Conservation (phyloP, 2,797 vertebrate genomes). For the Smutsia temminckii region DNA sequence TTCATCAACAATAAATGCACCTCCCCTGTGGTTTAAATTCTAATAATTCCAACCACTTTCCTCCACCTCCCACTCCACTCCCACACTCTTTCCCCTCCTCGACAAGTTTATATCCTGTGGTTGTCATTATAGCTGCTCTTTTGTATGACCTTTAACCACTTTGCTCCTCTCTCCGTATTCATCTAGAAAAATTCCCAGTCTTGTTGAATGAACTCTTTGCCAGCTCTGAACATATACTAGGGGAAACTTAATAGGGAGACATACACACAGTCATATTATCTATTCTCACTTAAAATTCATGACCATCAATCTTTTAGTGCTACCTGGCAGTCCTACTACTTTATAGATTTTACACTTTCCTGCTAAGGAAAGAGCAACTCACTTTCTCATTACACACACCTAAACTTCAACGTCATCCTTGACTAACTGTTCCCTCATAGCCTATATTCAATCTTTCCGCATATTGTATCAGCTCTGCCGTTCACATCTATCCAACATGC, state of each 20-base stretch:
- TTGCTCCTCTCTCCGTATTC: background rate
- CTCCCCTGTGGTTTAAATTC: background rate
- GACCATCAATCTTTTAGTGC: background rate
- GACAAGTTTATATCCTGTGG: background rate
- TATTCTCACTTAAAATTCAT: background rate
- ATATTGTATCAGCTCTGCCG: background rate
- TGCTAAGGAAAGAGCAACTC: background rate
- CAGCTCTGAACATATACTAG: background rate
- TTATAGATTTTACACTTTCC: background rate
- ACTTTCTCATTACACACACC: background rate
- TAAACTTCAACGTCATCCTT: background rate
- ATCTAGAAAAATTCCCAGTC: background rate
- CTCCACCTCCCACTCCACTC: background rate
- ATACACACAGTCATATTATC: background rate
- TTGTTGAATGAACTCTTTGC: background rate
- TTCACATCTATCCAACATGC: background rate
- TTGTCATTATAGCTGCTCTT: background rate
- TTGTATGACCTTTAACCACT: background rate
- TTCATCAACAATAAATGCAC: background rate
- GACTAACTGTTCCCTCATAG: background rate
- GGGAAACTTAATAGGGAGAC: background rate
- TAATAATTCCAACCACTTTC: background rate
- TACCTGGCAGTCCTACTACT: background rate
- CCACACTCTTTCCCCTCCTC: background rate
- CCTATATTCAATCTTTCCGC: background rate